Base-by-base conservation (phyloP, 1,140 invertebrate genomes). In the Lethrus apterus region DNA sequence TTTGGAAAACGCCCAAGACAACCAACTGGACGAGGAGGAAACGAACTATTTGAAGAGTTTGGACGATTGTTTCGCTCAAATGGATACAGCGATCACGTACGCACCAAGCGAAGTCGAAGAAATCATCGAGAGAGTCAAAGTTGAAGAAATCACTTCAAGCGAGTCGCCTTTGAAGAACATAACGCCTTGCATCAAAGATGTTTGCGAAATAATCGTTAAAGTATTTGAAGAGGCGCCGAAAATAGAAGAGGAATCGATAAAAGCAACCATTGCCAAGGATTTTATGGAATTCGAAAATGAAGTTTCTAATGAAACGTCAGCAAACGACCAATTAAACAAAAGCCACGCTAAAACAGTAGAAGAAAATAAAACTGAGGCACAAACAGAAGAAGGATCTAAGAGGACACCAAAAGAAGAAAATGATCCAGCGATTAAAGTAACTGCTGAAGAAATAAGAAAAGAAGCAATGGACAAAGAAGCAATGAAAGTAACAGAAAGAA, bases 131-230 rank as follows among this genome's bases (percentile, higher is more conserved):
- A 46, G 64, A 3, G 36, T 66, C 29, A 60, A 62, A 2, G 58
- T 68, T 2, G 57, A 66, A 9, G 60, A 66, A 34, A 40, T 69
- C 0, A 63, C 65, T 0, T 50, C 68, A 15, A 18, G 65, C 20
- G 60, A 69, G 10, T 60, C 50, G 4, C 56, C 64, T 4, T 59
- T 69, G 9, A 59, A 60, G 0, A 54, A 56, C 19, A 45, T 53
- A 26, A 43, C 42, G 8, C 47, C 47, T 8, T 40, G 35, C 17
- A 41, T 53, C 9, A 53, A 38, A 36, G 21, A 50, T 26, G 45
- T 36, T 1, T 53, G 51, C 20, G 50, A 50, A 35, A 53, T 53
- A 41, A 36, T 50, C n/a, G 50, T 44, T 21, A 41, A 45, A 18
- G 29, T 49, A 23, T 30, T 50, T 5, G 19, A 53, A 35, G 33